phyloP scores from a whole-genome alignment of 2,113 vertebrate species.

The Mystacornis crossleyi region DNA sequence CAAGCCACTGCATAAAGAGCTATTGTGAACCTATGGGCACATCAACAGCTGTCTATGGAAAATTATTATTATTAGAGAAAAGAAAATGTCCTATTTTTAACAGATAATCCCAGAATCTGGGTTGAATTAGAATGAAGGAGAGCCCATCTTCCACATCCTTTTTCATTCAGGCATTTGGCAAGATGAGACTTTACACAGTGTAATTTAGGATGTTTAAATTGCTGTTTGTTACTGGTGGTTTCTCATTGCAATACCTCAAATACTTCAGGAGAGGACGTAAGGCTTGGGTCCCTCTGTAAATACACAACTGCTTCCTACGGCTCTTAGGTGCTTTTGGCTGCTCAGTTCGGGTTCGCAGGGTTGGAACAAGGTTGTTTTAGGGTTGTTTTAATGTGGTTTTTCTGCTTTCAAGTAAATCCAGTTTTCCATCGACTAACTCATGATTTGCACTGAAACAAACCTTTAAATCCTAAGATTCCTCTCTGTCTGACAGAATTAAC shows the following conservation, averaged over 20 bases:
- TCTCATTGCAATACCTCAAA: slow-evolving; percentile 2
- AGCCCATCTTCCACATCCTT: slow-evolving; percentile 46
- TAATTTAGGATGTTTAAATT: slow-evolving; percentile 22
- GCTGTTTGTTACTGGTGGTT: slow-evolving; percentile 20
- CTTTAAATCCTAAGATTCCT: neutral
- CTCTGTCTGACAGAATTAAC: neutral
- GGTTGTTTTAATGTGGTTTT: neutral
- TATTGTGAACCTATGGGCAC: slow-evolving; percentile 58
- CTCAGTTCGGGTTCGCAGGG: neutral
- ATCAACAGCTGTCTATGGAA: slow-evolving; percentile 65
- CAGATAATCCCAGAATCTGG: slow-evolving; percentile 60
- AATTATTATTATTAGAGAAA: slow-evolving; percentile 68
- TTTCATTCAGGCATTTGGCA: slow-evolving; percentile 56
- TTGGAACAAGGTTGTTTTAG: neutral
- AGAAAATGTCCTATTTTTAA: slow-evolving; percentile 65
- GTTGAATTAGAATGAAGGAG: slow-evolving; percentile 62
- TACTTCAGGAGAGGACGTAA: neutral
- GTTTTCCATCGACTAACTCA: neutral
- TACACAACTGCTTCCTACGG: neutral
- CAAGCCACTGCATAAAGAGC: slow-evolving; percentile 39
- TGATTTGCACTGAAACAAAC: neutral
- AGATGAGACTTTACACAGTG: neutral
- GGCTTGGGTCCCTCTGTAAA: neutral
- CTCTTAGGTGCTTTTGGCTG: neutral
- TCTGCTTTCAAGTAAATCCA: neutral